Evolutionary conservation across 2,113 vertebrate species (phyloP).

Genomic region (Platichthys flesus): DNA sequence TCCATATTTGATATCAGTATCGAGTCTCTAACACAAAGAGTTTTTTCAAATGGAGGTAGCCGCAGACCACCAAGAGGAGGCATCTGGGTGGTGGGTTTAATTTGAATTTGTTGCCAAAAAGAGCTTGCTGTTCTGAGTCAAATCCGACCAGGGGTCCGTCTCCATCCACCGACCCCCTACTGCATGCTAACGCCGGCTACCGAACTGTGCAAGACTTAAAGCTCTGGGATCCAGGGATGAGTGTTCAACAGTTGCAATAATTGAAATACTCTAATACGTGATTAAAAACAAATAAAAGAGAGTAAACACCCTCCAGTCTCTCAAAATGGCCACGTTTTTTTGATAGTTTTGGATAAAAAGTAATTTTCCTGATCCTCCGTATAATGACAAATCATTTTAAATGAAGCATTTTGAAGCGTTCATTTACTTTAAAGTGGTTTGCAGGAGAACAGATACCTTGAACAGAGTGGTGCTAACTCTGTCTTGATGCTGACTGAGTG

Average conservation of each 20-base stretch:
- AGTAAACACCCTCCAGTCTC: conserved; percentile 14
- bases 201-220: conserved; percentile 61
- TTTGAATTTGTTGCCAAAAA: conserved; percentile 70
- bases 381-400: not conserved
- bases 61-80: conserved; percentile 41
- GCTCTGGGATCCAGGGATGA: conserved; percentile 53
- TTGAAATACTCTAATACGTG: conserved; percentile 40
- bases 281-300: conserved; percentile 30
- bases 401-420: not conserved
- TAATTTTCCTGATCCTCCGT: not conserved
- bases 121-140: conserved; percentile 66
- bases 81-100: conserved; percentile 64
- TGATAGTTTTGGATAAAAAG: not conserved
- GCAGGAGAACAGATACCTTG: not conserved
- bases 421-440: not conserved
- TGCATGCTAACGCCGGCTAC: conserved; percentile 65
- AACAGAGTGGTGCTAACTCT: not conserved
- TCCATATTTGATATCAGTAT: conserved; percentile 26
- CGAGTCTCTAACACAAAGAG: conserved; percentile 20
- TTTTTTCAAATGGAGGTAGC: conserved; percentile 37
- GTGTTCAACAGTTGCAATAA: conserved; percentile 31
- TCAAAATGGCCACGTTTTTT: not conserved
- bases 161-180: conserved; percentile 59
- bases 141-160: conserved; percentile 68
- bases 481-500: not conserved